phyloP scores from a whole-genome alignment of 1,140 invertebrate species.

The Drosophila nigrodunni region DNA sequence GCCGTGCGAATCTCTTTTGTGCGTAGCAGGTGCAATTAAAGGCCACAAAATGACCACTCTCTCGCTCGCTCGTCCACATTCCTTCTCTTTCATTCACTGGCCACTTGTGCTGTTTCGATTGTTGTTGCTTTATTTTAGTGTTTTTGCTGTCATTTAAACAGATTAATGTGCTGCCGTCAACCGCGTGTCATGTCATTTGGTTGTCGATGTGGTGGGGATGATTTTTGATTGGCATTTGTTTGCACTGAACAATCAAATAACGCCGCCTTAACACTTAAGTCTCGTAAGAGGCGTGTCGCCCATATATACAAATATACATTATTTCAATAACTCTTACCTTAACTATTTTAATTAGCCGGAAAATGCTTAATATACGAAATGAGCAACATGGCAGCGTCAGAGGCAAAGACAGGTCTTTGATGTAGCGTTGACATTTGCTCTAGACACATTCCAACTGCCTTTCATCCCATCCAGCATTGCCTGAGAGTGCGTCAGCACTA shows the following conservation, averaged over 20 bases:
- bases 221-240: constrained; percentile 71
- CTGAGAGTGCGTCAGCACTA: constrained; percentile 64
- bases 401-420: constrained; percentile 64
- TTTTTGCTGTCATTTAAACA: constrained; percentile 64
- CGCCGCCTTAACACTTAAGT: constrained; percentile 11
- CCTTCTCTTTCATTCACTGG: constrained; percentile 2
- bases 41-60: constrained; percentile 19
- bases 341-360: constrained; percentile 76
- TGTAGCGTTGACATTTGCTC: constrained; percentile 37
- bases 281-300: neutral
- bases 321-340: constrained; percentile 35
- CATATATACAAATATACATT: constrained; percentile 12
- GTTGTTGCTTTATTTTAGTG: constrained; percentile 47
- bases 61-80: neutral
- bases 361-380: constrained; percentile 48
- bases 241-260: constrained; percentile 60
- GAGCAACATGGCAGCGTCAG: constrained; percentile 32
- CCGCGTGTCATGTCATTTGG: constrained; percentile 54
- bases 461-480: constrained; percentile 36
- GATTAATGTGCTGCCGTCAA: constrained; percentile 74
- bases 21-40: constrained; percentile 57
- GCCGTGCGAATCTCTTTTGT: constrained; percentile 42
- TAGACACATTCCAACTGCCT: constrained; percentile 52
- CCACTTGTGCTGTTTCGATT: constrained; percentile 4
- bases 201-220: constrained; percentile 54